phyloP scores from a whole-genome alignment of 2,113 vertebrate species.

The Neopipo cinnamomea region DNA sequence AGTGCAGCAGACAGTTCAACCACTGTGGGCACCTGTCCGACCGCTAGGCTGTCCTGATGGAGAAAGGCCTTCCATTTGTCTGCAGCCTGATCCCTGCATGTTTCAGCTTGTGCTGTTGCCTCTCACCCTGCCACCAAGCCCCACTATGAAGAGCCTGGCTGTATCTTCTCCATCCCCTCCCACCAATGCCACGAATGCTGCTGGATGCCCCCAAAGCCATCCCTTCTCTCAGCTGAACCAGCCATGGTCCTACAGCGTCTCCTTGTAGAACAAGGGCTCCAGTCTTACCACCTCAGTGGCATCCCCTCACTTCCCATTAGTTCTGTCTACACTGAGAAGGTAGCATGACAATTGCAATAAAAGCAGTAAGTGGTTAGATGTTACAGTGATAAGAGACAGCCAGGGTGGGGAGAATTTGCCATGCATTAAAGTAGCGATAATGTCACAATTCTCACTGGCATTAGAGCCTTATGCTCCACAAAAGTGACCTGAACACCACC shows the following conservation, averaged over 20 bases:
- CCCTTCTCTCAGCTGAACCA: background rate
- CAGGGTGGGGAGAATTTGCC: background rate
- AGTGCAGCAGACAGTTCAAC: background rate
- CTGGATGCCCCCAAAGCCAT: accelerated
- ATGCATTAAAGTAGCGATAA: background rate
- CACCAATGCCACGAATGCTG: accelerated
- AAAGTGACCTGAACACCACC: background rate
- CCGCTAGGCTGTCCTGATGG: accelerated
- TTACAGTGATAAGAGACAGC: background rate
- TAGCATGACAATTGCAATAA: background rate
- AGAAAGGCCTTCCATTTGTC: background rate
- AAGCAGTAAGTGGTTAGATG: background rate
- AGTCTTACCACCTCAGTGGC: accelerated
- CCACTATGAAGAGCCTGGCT: accelerated
- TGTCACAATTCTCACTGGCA: background rate
- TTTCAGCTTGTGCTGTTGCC: background rate
- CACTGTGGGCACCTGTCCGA: accelerated
- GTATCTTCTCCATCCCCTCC: accelerated
- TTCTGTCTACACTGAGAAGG: background rate
- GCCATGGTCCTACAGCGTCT: accelerated
- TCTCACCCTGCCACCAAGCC: accelerated
- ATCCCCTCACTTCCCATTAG: background rate
- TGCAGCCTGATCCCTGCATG: accelerated
- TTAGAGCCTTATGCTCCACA: background rate
- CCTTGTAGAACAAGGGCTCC: background rate